Percentiles rank a stretch among this genome's conserved stretches.
phyloP scores from a whole-genome alignment of 2,113 vertebrate species.

The Sus scrofa region DNA sequence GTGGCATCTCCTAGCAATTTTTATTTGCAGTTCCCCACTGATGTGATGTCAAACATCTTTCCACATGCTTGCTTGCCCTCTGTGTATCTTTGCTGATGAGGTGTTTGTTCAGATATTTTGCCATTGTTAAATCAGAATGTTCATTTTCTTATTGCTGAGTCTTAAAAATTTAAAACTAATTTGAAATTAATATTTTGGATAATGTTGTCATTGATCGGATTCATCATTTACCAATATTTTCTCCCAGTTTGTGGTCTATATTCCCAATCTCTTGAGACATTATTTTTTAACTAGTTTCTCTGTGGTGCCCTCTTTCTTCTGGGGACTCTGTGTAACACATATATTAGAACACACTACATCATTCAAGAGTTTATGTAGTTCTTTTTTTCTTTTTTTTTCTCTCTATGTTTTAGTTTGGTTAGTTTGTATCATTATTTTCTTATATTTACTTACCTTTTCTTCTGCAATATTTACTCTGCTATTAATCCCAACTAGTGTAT shows the following conservation, averaged over 20 bases:
- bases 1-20: not conserved
- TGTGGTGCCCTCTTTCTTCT: not conserved
- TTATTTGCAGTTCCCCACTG: not conserved
- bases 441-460: not conserved
- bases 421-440: not conserved
- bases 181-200: not conserved
- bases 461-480: not conserved
- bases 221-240: not conserved
- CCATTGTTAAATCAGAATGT: not conserved
- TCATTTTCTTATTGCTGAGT: not conserved
- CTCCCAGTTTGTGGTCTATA: not conserved
- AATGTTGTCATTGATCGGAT: not conserved
- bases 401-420: not conserved
- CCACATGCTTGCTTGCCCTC: not conserved
- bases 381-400: not conserved
- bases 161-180: not conserved
- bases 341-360: not conserved
- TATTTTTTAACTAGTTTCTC: not conserved
- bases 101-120: not conserved
- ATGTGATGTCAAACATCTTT: not conserved
- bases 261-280: not conserved
- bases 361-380: not conserved
- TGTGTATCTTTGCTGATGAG: not conserved
- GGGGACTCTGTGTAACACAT: not conserved
- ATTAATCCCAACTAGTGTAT: not conserved